Percentiles rank a stretch among this genome's conserved stretches.
phyloP scores from a whole-genome alignment of 2,888 invertebrate species.

The Drosophila basisetae region DNA sequence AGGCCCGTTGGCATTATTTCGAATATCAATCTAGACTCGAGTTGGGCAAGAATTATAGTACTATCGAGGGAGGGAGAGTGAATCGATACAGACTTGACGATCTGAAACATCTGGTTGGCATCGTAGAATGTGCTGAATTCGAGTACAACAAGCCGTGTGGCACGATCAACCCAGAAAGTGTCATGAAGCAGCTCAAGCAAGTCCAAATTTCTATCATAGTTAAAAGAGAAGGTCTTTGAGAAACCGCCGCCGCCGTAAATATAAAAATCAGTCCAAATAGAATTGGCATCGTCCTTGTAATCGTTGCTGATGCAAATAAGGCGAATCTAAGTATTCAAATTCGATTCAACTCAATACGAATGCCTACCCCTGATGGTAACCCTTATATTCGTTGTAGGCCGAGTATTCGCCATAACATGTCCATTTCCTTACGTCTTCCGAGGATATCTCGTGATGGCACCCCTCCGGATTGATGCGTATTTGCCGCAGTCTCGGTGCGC shows the following conservation, averaged over 20 bases:
- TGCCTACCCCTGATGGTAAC: background rate
- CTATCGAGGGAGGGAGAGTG: background rate
- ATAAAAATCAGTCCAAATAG: background rate
- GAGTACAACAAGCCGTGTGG: constrained; percentile 31
- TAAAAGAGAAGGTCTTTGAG: background rate
- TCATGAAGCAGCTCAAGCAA: background rate
- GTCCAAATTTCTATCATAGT: background rate
- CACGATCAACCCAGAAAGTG: constrained; percentile 23
- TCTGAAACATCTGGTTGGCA: background rate
- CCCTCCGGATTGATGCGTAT: constrained; percentile 5
- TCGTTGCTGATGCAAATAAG: background rate
- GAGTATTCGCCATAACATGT: constrained; percentile 19
- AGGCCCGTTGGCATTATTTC: constrained; percentile 40
- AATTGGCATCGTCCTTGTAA: background rate
- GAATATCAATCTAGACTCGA: constrained; percentile 23
- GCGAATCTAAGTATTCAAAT: background rate
- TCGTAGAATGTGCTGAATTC: constrained; percentile 14
- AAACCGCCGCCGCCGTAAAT: constrained; percentile 28
- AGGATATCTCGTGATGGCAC: background rate
- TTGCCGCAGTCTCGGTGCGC: constrained; percentile 37
- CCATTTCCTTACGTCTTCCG: rapidly evolving
- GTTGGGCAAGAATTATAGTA: background rate
- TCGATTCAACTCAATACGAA: background rate
- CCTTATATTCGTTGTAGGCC: rapidly evolving
- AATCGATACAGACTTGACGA: constrained; percentile 18